Conservation (phyloP, 35 echinoderm and acorn worm species). For the Diadema setosum region DNA sequence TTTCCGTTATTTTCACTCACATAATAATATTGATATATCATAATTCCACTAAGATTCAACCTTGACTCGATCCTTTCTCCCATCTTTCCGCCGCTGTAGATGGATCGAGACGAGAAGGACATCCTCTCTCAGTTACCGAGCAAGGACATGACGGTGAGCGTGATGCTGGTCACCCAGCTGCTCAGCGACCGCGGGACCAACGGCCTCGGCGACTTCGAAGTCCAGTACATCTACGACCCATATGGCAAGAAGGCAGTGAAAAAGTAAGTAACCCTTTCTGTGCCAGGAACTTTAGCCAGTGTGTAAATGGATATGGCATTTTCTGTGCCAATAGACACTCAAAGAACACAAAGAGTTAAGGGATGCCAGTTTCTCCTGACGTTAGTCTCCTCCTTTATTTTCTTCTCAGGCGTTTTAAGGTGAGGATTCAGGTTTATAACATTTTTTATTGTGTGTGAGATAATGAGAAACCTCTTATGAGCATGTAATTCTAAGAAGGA, state of each 20-base stretch:
- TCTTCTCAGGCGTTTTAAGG: too few species aligned
- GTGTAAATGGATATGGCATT: too few species aligned
- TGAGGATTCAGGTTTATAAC: too few species aligned
- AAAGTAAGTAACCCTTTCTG: conserved; percentile 16
- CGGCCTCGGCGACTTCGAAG: conserved; percentile 76
- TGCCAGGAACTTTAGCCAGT: too few species aligned
- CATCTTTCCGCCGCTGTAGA: not conserved
- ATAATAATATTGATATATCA: not conserved
- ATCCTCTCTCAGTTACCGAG: conserved; percentile 51
- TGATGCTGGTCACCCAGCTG: conserved; percentile 76
- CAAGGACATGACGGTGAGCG: conserved; percentile 66
- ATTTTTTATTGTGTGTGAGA: too few species aligned
- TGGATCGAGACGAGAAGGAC: conserved; percentile 47
- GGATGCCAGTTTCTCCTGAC: too few species aligned
- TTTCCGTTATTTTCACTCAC: not conserved
- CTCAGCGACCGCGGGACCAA: conserved; percentile 86
- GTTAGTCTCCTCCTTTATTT: too few species aligned
- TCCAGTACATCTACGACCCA: conserved; percentile 60
- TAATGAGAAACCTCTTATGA: too few species aligned
- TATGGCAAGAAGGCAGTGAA: conserved; percentile 44
- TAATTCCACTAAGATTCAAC: too few species aligned
- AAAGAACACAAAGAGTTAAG: too few species aligned
- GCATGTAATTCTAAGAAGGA: too few species aligned
- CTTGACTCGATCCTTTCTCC: not conserved
- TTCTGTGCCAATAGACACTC: too few species aligned